These are phyloP conservation scores for Papilio aristodemus DNA, from an alignment of 1,140 invertebrate genomes.

Conservation along the genomic window DNA sequence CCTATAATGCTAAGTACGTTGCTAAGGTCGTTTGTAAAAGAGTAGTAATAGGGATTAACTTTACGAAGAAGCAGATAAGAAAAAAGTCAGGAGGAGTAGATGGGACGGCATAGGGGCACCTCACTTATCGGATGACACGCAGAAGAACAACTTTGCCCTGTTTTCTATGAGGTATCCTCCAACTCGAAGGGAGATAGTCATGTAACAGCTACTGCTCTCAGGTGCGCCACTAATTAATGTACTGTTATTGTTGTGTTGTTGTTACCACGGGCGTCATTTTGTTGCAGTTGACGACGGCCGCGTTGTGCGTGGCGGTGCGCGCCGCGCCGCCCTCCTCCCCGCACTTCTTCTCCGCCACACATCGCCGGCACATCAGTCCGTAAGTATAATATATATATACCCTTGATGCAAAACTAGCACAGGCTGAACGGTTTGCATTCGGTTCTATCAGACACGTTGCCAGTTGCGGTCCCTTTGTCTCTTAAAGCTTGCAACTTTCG, in stretches of 20 bases:
- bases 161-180: too few relatives aligned
- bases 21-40: background rate
- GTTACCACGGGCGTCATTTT: background rate
- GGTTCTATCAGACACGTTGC: too few relatives aligned
- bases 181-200: too few relatives aligned
- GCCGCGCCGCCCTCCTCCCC: conserved; percentile 48
- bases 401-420: too few relatives aligned
- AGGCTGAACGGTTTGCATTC: too few relatives aligned
- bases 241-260: background rate
- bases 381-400: conserved; percentile 36
- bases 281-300: conserved; percentile 42
- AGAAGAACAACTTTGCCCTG: too few relatives aligned
- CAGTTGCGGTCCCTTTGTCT: too few relatives aligned
- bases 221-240: background rate
- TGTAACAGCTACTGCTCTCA: background rate
- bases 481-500: too few relatives aligned
- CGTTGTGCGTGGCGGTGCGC: conserved; percentile 39
- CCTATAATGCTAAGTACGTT: background rate
- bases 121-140: too few relatives aligned
- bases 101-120: background rate
- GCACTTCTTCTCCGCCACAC: conserved; percentile 41
- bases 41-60: too few relatives aligned
- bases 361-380: conserved; percentile 52
- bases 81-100: background rate
- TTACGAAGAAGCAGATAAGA: too few relatives aligned